A percentile compares a stretch with the other conserved stretches of the same genome.
Evolutionary conservation across 2,797 vertebrate genomes (phyloP).

Genomic region (Sciurus carolinensis): DNA sequence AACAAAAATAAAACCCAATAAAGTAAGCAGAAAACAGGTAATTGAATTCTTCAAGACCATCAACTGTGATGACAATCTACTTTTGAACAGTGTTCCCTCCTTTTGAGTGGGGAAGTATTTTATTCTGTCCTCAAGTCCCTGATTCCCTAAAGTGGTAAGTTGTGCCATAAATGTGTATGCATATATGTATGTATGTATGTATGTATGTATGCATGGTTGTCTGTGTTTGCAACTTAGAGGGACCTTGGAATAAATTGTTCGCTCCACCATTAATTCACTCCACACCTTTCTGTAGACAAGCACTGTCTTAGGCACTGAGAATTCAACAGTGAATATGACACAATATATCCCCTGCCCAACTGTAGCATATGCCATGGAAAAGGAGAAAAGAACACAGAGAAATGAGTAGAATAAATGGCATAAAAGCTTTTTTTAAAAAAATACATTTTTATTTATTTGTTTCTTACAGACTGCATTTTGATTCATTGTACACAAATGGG

Average conservation of each 20-base stretch:
- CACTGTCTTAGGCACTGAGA: background rate
- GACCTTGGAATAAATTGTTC: background rate
- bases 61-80: background rate
- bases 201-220: background rate
- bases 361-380: background rate
- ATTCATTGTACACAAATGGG: too few relatives aligned
- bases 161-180: background rate
- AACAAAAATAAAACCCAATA: background rate
- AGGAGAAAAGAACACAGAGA: background rate
- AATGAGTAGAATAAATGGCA: background rate
- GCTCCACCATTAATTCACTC: background rate
- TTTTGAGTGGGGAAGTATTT: background rate
- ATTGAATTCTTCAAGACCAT: background rate
- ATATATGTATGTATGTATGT: background rate
- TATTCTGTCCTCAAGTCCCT: background rate
- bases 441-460: too few relatives aligned
- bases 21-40: background rate
- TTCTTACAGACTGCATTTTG: too few relatives aligned
- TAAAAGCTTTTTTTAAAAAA: background rate
- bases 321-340: background rate
- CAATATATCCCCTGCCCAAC: background rate
- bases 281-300: background rate
- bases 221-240: background rate
- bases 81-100: background rate
- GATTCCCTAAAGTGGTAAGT: background rate